Evolutionary conservation across 1,140 invertebrate genomes (phyloP), one percentile per base, ranked within the genome.

Genomic region (Thaumetopoea pityocampa): DNA sequence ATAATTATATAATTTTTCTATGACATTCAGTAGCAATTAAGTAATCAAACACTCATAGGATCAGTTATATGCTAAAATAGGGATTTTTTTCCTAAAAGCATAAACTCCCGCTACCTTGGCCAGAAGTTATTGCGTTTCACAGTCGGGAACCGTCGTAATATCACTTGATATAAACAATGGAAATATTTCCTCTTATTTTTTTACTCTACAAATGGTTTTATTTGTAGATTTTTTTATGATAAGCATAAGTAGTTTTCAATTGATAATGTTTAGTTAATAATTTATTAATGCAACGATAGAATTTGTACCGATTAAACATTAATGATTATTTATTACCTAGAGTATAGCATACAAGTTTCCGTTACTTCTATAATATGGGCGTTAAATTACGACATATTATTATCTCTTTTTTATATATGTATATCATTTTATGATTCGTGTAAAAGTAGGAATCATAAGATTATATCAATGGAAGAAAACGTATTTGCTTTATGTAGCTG

Each of bases 201-300:
- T 78, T 83, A 83, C 57, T 69, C 76, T 83, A 74, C 78, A 78
- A 80, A 78, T 83, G 67, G 43, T 72, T 77, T 74, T 68, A 72
- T 82, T 80, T 80, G 78, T 82, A 78, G 78, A 67, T 9, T 37
- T 43, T 57, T 71, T 72, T 74, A 68, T 69, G 68, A 52, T 77
- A 76, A 73, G 55, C 48, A 18, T 74, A 77, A 77, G 69, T 81
- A 81, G 73, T 41, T 60, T 64, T 72, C 66, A 70, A 76, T 69
- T 59, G 27, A 63, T 47, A 44, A 57, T 53, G 50, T 44, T 46
- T 58, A 58, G 50, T 23, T 60, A 58, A 66, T 64, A 49, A 55
- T 65, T 62, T 57, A 56, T 47, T 48, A 42, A 43, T 44, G 28
- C 24, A 40, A 49, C 19, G 40, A 35, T 42, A 34, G 7, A 17